phyloP scores from a whole-genome alignment of 2,888 invertebrate genomes.

The Himalopsyche tibetana region DNA sequence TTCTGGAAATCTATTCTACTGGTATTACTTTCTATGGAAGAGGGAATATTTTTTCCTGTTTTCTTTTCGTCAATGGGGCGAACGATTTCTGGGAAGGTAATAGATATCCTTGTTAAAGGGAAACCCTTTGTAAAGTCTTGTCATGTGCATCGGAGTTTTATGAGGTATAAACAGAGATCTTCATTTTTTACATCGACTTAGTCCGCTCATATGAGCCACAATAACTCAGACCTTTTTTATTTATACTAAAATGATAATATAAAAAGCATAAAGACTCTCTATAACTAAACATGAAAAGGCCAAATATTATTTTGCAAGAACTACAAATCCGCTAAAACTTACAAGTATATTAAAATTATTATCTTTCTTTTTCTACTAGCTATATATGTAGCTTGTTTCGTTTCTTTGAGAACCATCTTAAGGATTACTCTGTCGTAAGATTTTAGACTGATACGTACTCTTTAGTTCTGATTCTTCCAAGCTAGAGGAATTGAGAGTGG shows the following conservation, averaged over 20 bases:
- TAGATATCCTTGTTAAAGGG: slow-evolving; percentile 13
- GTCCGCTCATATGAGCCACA: slow-evolving; percentile 4
- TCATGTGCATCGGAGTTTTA: slow-evolving; percentile 40
- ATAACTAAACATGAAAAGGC: neutral
- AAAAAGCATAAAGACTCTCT: neutral
- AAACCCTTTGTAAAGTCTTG: slow-evolving; percentile 14
- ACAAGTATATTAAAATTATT: no score
- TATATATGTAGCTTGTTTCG: no score
- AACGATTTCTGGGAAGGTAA: slow-evolving; percentile 12
- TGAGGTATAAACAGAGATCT: slow-evolving; percentile 32
- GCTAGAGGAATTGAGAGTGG: no score
- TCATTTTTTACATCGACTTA: slow-evolving; percentile 35
- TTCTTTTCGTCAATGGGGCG: slow-evolving; percentile 14
- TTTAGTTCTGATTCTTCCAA: no score
- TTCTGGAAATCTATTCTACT: no score
- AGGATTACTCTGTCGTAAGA: no score
- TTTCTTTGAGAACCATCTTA: no score
- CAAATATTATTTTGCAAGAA: neutral
- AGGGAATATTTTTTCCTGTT: neutral
- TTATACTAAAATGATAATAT: slow-evolving; percentile 24
- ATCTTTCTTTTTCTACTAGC: no score
- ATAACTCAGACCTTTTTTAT: slow-evolving; percentile 38
- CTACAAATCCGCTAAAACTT: no score
- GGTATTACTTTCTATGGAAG: neutral
- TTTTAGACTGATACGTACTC: no score